Evolutionary conservation across 2,888 invertebrate genomes (phyloP).

Genomic region (Leptinotarsa juncta): DNA sequence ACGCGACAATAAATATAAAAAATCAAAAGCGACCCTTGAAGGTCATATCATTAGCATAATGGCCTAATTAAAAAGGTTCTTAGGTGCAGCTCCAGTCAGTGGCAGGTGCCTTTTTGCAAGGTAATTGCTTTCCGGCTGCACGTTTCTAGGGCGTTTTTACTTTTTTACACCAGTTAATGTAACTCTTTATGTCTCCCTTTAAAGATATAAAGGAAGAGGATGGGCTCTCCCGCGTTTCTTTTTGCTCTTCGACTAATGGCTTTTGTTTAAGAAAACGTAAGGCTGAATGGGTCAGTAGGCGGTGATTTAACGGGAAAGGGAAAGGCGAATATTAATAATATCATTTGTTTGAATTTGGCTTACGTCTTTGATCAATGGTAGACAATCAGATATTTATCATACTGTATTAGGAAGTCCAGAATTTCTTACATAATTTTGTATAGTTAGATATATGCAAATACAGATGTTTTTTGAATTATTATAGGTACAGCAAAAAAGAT

Average conservation of each 20-base stretch:
- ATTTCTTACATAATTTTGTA: no score
- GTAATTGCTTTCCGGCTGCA: conserved; percentile 53
- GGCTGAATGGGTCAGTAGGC: conserved; percentile 23
- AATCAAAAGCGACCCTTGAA: conserved; percentile 57
- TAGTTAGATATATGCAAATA: no score
- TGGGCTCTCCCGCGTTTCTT: conserved; percentile 26
- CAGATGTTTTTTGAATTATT: no score
- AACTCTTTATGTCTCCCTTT: conserved; percentile 38
- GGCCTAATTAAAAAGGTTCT: conserved; percentile 59
- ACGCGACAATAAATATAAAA: conserved; percentile 53
- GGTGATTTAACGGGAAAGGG: not conserved
- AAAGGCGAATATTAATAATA: not conserved
- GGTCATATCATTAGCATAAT: conserved; percentile 60
- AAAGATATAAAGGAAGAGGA: conserved; percentile 25
- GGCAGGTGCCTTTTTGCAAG: conserved; percentile 56
- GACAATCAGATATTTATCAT: no score
- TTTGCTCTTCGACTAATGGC: conserved; percentile 26
- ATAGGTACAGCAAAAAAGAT: no score
- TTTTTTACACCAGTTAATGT: conserved; percentile 48
- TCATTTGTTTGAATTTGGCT: no score
- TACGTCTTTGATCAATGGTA: no score
- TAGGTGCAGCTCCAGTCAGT: conserved; percentile 56
- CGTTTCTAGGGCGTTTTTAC: conserved; percentile 40
- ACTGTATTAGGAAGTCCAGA: no score
- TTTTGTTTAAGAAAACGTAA: conserved; percentile 23